A percentile compares a stretch with the other conserved stretches of the same genome.
Evolutionary conservation across 2,113 vertebrate genomes (phyloP).

Genomic region (Rousettus leschenaultii): DNA sequence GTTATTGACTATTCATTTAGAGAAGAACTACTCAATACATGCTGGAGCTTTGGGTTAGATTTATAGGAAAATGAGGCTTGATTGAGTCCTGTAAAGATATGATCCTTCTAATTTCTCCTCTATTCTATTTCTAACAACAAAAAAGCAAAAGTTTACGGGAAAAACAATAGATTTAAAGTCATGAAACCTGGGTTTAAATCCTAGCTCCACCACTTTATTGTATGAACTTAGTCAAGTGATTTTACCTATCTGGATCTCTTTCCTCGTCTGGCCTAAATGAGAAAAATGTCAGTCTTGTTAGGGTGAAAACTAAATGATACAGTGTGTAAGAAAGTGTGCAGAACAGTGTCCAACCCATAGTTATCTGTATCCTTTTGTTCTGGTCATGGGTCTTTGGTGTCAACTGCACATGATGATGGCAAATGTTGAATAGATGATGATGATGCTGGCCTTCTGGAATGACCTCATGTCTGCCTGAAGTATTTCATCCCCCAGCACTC

Average conservation of each 20-base stretch:
- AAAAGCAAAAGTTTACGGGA: neutral
- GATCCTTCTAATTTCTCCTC: neutral
- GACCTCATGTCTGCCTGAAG: neutral
- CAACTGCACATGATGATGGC: neutral
- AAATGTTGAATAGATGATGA: neutral
- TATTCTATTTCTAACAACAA: neutral
- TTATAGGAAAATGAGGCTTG: neutral
- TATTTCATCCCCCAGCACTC: neutral
- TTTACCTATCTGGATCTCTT: neutral
- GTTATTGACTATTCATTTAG: neutral
- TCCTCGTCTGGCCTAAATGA: neutral
- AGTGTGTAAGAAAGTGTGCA: neutral
- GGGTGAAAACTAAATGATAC: neutral
- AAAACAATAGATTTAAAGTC: neutral
- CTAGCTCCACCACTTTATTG: neutral
- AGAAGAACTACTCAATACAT: neutral
- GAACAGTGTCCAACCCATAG: neutral
- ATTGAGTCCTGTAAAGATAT: neutral
- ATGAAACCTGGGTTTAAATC: neutral
- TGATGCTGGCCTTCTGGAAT: neutral
- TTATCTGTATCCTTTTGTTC: neutral
- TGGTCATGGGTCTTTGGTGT: neutral
- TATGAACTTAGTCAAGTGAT: neutral
- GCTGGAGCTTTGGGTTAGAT: neutral
- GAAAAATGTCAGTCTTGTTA: neutral